Percentiles rank a stretch among this genome's conserved stretches.
Evolutionary conservation across 2,113 vertebrate species (phyloP).

Genomic region (Motacilla alba): DNA sequence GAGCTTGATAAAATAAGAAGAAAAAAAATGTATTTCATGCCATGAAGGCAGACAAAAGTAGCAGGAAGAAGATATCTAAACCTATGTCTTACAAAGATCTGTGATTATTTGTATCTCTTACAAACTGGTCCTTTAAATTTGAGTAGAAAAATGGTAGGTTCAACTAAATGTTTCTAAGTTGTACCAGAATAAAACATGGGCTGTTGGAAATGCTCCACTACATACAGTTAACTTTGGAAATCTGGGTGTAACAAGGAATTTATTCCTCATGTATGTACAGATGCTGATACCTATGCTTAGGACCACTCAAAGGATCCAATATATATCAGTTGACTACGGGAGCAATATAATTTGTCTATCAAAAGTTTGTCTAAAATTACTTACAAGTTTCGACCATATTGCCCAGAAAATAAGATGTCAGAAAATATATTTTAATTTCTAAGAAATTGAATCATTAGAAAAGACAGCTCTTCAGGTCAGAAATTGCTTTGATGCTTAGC

Average conservation of each 20-base stretch:
- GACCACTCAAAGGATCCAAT: neutral
- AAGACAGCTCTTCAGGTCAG: neutral
- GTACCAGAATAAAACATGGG: neutral
- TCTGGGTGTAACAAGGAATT: neutral
- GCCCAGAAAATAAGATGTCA: neutral
- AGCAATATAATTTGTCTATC: neutral
- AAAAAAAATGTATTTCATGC: neutral
- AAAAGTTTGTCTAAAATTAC: neutral
- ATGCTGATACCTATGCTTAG: neutral
- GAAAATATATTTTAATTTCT: neutral
- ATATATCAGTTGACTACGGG: neutral
- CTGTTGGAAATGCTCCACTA: neutral
- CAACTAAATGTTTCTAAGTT: neutral
- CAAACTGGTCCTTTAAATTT: neutral
- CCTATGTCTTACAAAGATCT: neutral
- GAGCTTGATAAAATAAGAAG: neutral
- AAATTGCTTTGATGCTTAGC: neutral
- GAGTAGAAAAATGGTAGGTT: neutral
- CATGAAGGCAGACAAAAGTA: neutral
- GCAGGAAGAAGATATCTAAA: neutral
- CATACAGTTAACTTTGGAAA: neutral
- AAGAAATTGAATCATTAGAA: neutral
- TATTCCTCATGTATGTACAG: neutral
- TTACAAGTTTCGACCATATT: neutral
- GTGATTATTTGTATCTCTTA: neutral